Evolutionary conservation across 2,888 invertebrate species (phyloP).

Genomic region (Ormia ochracea): DNA sequence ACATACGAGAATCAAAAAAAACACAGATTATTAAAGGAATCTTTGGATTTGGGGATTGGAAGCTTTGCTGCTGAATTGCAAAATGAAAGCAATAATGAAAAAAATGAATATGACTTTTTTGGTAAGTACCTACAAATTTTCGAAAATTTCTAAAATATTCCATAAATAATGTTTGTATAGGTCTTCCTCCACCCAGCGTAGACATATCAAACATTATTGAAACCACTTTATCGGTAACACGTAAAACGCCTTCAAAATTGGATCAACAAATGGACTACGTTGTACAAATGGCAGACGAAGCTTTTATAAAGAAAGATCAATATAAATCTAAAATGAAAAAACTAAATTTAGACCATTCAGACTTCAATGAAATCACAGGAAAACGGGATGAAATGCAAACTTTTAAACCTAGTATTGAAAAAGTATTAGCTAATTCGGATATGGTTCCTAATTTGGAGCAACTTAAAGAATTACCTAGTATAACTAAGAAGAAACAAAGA

Average conservation of each 20-base stretch:
- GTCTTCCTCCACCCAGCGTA: slow-evolving; percentile 65
- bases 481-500: slow-evolving; percentile 78
- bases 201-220: slow-evolving; percentile 66
- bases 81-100: slow-evolving; percentile 55
- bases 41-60: neutral
- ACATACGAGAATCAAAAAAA: slow-evolving; percentile 20
- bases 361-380: slow-evolving; percentile 64
- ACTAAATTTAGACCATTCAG: slow-evolving; percentile 63
- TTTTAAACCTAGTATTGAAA: slow-evolving; percentile 64
- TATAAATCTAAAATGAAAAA: slow-evolving; percentile 45
- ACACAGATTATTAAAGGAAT: neutral
- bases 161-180: slow-evolving; percentile 50
- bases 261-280: slow-evolving; percentile 65
- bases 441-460: slow-evolving; percentile 79
- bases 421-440: slow-evolving; percentile 66
- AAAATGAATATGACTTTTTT: slow-evolving; percentile 68
- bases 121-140: slow-evolving; percentile 42
- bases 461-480: slow-evolving; percentile 71
- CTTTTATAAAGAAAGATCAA: slow-evolving; percentile 60
- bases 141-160: neutral
- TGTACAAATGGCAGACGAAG: slow-evolving; percentile 65
- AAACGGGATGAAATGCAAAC: slow-evolving; percentile 61
- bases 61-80: slow-evolving; percentile 13
- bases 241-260: slow-evolving; percentile 50
- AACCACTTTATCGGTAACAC: slow-evolving; percentile 55